phyloP scores from a whole-genome alignment of 1,140 invertebrate species.

The Calephelis virginiensis region DNA sequence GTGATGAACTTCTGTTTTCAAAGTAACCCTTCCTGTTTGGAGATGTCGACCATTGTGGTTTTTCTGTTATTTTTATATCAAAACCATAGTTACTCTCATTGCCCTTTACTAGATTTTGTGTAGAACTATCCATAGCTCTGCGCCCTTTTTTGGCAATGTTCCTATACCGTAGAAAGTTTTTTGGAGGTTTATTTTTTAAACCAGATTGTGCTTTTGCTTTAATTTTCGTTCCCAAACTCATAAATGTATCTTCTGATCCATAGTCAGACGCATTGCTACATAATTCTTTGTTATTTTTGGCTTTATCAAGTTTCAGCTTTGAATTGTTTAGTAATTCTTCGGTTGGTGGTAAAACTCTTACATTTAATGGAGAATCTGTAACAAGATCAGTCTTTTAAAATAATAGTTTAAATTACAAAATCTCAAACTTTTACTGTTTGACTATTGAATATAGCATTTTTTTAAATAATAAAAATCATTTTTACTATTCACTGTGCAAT shows the following conservation, averaged over 20 bases:
- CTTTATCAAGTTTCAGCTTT: slow-evolving; percentile 30
- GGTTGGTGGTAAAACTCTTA: slow-evolving; percentile 61
- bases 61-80: slow-evolving; percentile 64
- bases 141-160: slow-evolving; percentile 54
- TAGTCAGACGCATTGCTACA: slow-evolving; percentile 74
- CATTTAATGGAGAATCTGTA: slow-evolving; percentile 49
- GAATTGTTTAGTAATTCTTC: slow-evolving; percentile 51
- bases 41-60: slow-evolving; percentile 38
- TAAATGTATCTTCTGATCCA: slow-evolving; percentile 74
- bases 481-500: too few species aligned
- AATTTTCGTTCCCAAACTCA: slow-evolving; percentile 76
- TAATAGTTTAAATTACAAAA: too few species aligned
- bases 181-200: slow-evolving; percentile 51
- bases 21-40: slow-evolving; percentile 43
- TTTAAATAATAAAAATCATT: too few species aligned
- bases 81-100: slow-evolving; percentile 47
- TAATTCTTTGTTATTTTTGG: slow-evolving; percentile 47
- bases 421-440: too few species aligned
- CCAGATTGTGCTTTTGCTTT: slow-evolving; percentile 70
- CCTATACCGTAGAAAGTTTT: slow-evolving; percentile 55
- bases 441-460: not conserved
- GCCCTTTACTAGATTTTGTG: slow-evolving; percentile 34
- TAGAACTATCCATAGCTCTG: slow-evolving; percentile 41
- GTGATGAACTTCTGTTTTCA: slow-evolving; percentile 41
- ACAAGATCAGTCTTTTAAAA: slow-evolving; percentile 3